Evolutionary conservation across 2,113 vertebrate genomes (phyloP).

Genomic region (Ceyx melanurus): DNA sequence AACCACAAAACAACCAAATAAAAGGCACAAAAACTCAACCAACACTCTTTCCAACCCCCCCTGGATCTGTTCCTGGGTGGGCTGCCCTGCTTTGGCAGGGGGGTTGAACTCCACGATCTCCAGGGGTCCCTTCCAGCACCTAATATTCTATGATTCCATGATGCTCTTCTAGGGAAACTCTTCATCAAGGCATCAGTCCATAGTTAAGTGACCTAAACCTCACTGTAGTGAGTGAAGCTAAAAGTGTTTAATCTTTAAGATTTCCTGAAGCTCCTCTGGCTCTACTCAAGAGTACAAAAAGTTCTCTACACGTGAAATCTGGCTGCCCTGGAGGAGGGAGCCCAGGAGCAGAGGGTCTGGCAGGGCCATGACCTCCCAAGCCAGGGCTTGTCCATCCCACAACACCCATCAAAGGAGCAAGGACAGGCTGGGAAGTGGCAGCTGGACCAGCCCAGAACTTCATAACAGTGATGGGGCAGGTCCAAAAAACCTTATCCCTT

Average conservation of each 20-base stretch:
- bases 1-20: neutral
- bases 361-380: neutral
- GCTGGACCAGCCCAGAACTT: neutral
- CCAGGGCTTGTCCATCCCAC: neutral
- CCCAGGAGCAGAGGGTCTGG: neutral
- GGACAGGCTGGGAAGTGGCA: rapidly evolving
- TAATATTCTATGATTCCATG: too few relatives aligned
- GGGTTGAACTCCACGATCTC: too few relatives aligned
- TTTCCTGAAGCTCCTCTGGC: neutral
- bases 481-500: neutral
- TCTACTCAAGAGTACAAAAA: neutral
- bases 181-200: rapidly evolving
- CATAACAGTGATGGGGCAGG: neutral
- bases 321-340: neutral
- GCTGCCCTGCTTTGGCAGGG: too few relatives aligned
- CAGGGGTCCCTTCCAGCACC: too few relatives aligned
- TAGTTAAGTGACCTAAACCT: neutral
- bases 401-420: neutral
- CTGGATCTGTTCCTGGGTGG: too few relatives aligned
- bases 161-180: neutral
- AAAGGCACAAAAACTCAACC: too few relatives aligned
- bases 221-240: neutral
- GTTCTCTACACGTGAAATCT: neutral
- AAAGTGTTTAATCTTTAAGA: neutral
- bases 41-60: too few relatives aligned